Conservation (phyloP, 35 echinoderm and acorn worm genomes). For the Heliocidaris erythrogramma region DNA sequence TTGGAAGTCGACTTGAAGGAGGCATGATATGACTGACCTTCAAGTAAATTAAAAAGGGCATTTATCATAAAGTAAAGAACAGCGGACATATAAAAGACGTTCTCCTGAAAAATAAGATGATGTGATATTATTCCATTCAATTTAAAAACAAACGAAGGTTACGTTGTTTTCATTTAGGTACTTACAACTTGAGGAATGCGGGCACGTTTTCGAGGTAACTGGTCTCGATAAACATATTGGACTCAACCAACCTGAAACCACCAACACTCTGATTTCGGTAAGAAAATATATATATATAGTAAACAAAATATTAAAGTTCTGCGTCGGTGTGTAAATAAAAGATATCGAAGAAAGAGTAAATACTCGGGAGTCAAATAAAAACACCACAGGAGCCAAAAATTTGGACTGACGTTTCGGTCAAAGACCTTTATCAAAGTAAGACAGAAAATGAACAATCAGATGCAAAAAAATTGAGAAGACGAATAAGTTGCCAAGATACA, state of each 20-base stretch:
- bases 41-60: not conserved
- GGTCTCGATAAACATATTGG: constrained; percentile 24
- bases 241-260: not conserved
- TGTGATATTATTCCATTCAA: not conserved
- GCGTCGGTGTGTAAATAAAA: too few relatives aligned
- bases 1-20: constrained; percentile 52
- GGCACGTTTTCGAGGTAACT: constrained; percentile 60
- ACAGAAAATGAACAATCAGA: too few relatives aligned
- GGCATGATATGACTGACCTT: too few relatives aligned
- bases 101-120: not conserved
- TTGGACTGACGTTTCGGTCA: too few relatives aligned
- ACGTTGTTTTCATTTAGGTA: constrained; percentile 22
- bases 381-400: too few relatives aligned
- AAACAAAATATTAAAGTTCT: too few relatives aligned
- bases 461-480: too few relatives aligned
- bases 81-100: not conserved
- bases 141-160: not conserved
- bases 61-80: not conserved
- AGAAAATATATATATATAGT: too few relatives aligned
- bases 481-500: too few relatives aligned
- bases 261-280: not conserved
- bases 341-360: too few relatives aligned
- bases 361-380: too few relatives aligned
- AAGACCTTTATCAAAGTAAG: too few relatives aligned
- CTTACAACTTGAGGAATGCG: constrained; percentile 59